Evolutionary conservation across 2,113 vertebrate genomes (phyloP).

Genomic region (Ibidorhyncha struthersii): DNA sequence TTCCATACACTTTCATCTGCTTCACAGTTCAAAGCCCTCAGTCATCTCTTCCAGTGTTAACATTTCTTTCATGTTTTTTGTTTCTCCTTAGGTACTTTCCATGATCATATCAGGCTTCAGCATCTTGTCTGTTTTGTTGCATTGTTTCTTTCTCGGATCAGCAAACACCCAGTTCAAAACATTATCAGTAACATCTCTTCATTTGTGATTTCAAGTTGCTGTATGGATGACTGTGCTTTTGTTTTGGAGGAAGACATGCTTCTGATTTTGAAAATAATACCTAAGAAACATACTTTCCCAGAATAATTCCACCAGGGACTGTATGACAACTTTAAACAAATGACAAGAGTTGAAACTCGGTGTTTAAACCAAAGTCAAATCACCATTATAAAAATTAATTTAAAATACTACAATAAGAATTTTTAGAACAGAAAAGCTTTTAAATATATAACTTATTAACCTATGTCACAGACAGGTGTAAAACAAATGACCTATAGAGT

Average conservation of each 20-base stretch:
- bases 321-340: background rate
- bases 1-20: background rate
- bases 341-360: background rate
- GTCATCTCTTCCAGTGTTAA: background rate
- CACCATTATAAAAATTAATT: background rate
- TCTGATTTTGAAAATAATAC: background rate
- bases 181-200: background rate
- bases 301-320: background rate
- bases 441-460: background rate
- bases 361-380: background rate
- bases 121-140: background rate
- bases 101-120: background rate
- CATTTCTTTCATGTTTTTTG: background rate
- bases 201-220: background rate
- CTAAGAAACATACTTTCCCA: background rate
- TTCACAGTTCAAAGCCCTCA: constrained; percentile 20
- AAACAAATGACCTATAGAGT: background rate
- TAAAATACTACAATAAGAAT: background rate
- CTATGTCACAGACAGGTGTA: background rate
- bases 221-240: background rate
- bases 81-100: background rate
- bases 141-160: background rate
- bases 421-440: background rate
- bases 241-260: background rate
- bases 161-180: background rate